phyloP scores from a whole-genome alignment of 2,797 vertebrate species.

The Gallinago nigripennis region DNA sequence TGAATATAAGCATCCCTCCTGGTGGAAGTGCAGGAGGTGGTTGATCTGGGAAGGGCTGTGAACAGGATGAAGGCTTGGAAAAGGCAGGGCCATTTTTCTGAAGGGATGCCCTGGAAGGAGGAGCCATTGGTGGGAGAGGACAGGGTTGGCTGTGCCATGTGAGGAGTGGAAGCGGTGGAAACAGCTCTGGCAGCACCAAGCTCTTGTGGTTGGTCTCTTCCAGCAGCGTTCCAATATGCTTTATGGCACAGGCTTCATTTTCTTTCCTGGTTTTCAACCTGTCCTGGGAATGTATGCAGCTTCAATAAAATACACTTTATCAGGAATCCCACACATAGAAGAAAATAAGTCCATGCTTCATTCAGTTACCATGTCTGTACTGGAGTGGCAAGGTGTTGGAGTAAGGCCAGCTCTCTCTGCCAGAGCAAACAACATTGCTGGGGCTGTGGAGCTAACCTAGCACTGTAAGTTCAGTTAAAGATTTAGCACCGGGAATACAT shows the following conservation, averaged over 20 bases:
- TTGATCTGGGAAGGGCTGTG: not conserved
- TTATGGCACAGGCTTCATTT: not conserved
- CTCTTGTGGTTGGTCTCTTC: not conserved
- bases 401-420: not conserved
- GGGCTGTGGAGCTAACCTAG: not conserved
- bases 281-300: not conserved
- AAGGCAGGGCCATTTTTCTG: not conserved
- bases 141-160: accelerated
- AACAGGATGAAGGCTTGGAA: not conserved
- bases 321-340: not conserved
- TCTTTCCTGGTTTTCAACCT: not conserved
- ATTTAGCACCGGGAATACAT: not conserved
- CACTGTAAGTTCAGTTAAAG: not conserved
- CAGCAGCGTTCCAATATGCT: not conserved
- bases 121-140: not conserved
- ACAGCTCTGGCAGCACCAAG: not conserved
- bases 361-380: not conserved
- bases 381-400: not conserved
- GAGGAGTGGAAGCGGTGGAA: not conserved
- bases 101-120: not conserved
- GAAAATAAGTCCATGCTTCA: not conserved
- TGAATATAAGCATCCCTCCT: accelerated
- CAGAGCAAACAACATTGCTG: not conserved
- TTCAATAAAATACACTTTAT: not conserved
- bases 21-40: not conserved